Evolutionary conservation across 2,888 invertebrate species (phyloP).

Genomic region (Drosophila buzzatii): DNA sequence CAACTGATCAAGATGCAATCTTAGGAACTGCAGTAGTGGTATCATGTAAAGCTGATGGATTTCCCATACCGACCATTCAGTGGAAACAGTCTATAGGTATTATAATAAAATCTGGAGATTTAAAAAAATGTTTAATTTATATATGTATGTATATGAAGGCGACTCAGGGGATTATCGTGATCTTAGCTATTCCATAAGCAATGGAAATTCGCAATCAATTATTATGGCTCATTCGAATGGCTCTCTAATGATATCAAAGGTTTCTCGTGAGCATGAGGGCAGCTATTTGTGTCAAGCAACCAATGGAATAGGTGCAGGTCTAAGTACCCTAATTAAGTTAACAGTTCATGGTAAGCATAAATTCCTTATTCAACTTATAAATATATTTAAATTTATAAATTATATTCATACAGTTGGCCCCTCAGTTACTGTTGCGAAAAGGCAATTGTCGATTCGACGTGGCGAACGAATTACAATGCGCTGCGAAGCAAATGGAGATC

Average conservation of each 20-base stretch:
- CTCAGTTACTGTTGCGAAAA: constrained; percentile 85
- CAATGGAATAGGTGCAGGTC: constrained; percentile 88
- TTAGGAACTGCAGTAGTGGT: constrained; percentile 89
- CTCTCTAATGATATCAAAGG: constrained; percentile 86
- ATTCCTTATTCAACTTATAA: background rate
- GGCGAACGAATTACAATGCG: constrained; percentile 86
- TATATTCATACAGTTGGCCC: constrained; percentile 85
- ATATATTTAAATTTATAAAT: background rate
- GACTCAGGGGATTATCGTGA: constrained; percentile 87
- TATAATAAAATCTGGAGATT: constrained; percentile 39
- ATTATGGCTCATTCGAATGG: constrained; percentile 85
- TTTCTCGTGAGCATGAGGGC: constrained; percentile 86
- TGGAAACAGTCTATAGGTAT: constrained; percentile 87
- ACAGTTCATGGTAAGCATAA: constrained; percentile 87
- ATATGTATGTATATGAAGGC: constrained; percentile 45
- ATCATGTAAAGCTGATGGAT: constrained; percentile 91
- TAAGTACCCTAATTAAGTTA: constrained; percentile 88
- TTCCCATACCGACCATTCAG: constrained; percentile 88
- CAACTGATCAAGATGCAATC: constrained; percentile 90
- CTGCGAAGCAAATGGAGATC: constrained; percentile 87
- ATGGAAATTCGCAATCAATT: constrained; percentile 78
- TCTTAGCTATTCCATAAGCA: constrained; percentile 85
- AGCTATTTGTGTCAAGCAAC: constrained; percentile 88
- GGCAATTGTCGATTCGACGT: constrained; percentile 86
- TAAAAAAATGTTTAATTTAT: background rate